Percentiles rank a stretch among this genome's conserved stretches.
These are phyloP conservation scores for Melanostoma scalare DNA, from an alignment of 2,888 invertebrate genomes.

Conservation along the genomic window DNA sequence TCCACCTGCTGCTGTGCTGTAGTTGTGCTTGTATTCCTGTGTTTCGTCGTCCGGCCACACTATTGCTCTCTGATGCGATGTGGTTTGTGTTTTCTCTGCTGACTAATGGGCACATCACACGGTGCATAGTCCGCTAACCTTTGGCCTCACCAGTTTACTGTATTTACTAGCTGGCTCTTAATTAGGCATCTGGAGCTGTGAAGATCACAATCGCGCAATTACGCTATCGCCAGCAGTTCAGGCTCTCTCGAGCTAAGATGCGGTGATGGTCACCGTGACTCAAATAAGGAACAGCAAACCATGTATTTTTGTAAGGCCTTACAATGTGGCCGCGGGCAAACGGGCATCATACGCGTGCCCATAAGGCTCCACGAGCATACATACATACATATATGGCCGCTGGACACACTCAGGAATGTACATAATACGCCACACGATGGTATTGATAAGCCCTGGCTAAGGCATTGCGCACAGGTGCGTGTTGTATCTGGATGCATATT, in stretches of 20 bases:
- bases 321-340: conserved; percentile 58
- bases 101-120: conserved; percentile 70
- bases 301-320: conserved; percentile 58
- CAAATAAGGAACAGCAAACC: conserved; percentile 66
- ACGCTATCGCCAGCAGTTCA: conserved; percentile 62
- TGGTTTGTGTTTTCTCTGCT: conserved; percentile 18
- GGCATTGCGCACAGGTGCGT: conserved; percentile 69
- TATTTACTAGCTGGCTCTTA: conserved; percentile 70
- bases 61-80: conserved; percentile 10
- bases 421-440: conserved; percentile 46
- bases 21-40: conserved; percentile 6
- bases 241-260: background rate
- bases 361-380: conserved; percentile 54
- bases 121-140: conserved; percentile 67
- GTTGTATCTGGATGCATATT: conserved; percentile 60
- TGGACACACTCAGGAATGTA: conserved; percentile 52
- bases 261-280: conserved; percentile 59
- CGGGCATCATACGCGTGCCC: conserved; percentile 62
- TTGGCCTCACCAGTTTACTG: conserved; percentile 66
- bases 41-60: conserved; percentile 22
- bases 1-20: conserved; percentile 65
- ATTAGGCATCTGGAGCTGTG: conserved; percentile 73
- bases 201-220: conserved; percentile 71
- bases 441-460: conserved; percentile 56
- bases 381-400: too few relatives aligned